Base-by-base conservation (phyloP, 2,797 vertebrate species). In the Anguilla marmorata region DNA sequence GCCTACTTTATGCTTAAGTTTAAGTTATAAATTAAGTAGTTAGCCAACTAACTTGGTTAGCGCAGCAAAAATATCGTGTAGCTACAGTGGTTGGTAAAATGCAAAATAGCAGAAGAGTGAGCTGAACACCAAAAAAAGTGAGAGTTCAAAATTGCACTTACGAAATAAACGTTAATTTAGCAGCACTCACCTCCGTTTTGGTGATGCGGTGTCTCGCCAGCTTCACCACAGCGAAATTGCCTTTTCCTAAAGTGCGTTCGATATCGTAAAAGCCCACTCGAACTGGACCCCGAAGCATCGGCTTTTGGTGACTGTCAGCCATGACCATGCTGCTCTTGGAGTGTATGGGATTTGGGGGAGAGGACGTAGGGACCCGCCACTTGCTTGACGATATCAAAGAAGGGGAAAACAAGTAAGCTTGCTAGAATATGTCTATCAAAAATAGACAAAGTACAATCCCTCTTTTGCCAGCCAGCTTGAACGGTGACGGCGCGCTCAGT, bases 171-270 rank as follows among this genome's bases (percentile, higher is more conserved):
- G 41, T 56, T 66, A 27, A 69, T 80, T 63, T 48, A 11, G 79
- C 63, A n/a, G 69, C 83, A 91, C 94, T 92, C 90, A 96, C 96
- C 97, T 97, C 97, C 87, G 95, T 97, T 92, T 96, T 97, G 90
- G 97, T 97, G 94, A 97, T 97, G 90, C 97, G 96, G 92, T 97
- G 97, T 91, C 96, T 93, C 90, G 95, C 97, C 93, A 97, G 96
- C 94, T 97, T 97, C 92, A 97, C 96, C 92, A 97, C 97, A 0
- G 97, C 96, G 95, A 97, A 97, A 95, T 97, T 97, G 90, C 97
- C 97, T 93, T 97, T 97, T 88, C 97, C 97, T 94, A 97, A 93
- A 89, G 96, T 97, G 94, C 96, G 95, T 93, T 97, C 97, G 91
- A 97, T 97, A 91, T 97, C 97, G 93, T 97, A 97, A 93, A 97